phyloP scores from a whole-genome alignment of 2,113 vertebrate species.

The Serilophus lunatus region DNA sequence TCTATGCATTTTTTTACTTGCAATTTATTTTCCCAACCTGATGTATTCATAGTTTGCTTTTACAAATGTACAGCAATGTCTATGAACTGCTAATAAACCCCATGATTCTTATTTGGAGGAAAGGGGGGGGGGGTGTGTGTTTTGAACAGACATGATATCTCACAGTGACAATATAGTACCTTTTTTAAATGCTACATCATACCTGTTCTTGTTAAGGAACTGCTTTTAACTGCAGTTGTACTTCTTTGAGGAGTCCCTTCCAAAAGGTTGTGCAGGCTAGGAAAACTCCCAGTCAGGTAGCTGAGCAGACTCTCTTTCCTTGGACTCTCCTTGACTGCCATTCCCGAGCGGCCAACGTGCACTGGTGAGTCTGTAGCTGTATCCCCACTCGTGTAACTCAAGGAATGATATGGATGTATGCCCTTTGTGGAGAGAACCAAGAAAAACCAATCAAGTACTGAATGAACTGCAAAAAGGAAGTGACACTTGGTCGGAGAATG shows the following conservation, averaged over 20 bases:
- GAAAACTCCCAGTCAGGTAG: conserved; percentile 95
- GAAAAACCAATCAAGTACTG: neutral
- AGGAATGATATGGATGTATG: conserved; percentile 93
- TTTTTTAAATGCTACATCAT: neutral
- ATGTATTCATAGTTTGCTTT: neutral
- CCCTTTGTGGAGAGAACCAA: conserved; percentile 74
- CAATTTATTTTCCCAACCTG: neutral
- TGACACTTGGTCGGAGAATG: neutral
- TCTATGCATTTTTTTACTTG: neutral
- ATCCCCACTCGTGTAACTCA: conserved; percentile 97
- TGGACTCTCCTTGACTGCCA: conserved; percentile 88
- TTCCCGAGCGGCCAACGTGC: conserved; percentile 81
- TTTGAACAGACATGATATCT: neutral
- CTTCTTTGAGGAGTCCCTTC: conserved; percentile 92
- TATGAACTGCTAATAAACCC: neutral
- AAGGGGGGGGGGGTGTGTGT: neutral
- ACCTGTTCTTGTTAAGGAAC: conserved; percentile 93
- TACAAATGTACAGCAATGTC: neutral
- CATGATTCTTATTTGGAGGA: neutral
- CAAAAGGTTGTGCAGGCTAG: conserved; percentile 93
- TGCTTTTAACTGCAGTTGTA: conserved; percentile 81
- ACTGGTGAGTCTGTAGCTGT: conserved; percentile 95
- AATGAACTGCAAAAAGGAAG: neutral
- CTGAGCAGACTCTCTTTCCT: conserved; percentile 95
- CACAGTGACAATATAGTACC: neutral